Conservation (phyloP, 2,113 vertebrate genomes). For the Pomatorhinus ruficollis region DNA sequence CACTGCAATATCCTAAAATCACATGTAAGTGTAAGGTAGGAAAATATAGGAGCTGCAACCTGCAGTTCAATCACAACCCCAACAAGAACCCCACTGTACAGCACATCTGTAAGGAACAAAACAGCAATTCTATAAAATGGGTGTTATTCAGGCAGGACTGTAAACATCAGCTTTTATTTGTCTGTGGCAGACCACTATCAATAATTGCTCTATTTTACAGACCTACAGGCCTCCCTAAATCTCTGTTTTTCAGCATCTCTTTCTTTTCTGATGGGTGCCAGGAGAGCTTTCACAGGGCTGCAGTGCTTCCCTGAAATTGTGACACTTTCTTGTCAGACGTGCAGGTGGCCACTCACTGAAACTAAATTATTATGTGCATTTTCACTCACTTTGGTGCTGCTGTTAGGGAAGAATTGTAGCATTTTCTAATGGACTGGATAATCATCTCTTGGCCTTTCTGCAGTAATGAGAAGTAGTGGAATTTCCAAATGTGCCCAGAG, state of each 20-base stretch:
- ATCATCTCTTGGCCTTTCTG: background rate
- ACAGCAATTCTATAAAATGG: background rate
- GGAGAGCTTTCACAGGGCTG: background rate
- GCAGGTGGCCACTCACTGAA: background rate
- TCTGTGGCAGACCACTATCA: background rate
- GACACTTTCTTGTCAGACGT: background rate
- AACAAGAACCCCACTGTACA: fast-evolving
- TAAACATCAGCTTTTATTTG: background rate
- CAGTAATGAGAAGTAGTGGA: background rate
- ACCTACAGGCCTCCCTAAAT: background rate
- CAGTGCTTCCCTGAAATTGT: background rate
- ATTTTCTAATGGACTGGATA: background rate
- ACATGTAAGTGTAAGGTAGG: fast-evolving
- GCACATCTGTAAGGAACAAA: background rate
- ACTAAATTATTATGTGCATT: background rate
- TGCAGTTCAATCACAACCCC: background rate
- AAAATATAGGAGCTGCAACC: background rate
- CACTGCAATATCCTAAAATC: background rate
- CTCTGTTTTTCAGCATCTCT: background rate
- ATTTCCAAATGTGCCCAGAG: background rate
- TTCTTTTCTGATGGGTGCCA: background rate
- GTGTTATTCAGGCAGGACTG: background rate
- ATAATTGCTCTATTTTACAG: background rate
- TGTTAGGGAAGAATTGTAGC: background rate
- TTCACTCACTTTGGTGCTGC: background rate